Evolutionary conservation across 1,140 invertebrate genomes (phyloP).

Genomic region (Cataglyphis hispanica): DNA sequence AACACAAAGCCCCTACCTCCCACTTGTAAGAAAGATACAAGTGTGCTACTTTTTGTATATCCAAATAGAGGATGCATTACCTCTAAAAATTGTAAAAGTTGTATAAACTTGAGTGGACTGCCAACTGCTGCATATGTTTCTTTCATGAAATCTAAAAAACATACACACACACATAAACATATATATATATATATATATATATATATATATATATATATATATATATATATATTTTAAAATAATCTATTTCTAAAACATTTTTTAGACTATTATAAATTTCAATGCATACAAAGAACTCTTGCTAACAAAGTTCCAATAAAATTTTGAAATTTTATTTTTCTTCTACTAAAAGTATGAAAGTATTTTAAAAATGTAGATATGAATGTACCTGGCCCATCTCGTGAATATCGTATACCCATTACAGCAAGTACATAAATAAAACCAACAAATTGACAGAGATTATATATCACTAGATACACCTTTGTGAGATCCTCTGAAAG

Average conservation of each 20-base stretch:
- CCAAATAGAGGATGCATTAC: conserved; percentile 96
- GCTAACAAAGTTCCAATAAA: neutral
- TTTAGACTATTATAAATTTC: neutral
- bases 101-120: conserved; percentile 92
- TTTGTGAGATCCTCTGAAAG: conserved; percentile 92
- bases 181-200: conserved; percentile 55
- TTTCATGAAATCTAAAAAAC: conserved; percentile 89
- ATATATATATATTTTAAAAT: conserved; percentile 55
- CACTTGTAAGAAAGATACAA: conserved; percentile 91
- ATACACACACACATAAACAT: neutral
- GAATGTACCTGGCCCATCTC: conserved; percentile 89
- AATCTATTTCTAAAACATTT: conserved; percentile 36
- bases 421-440: conserved; percentile 93
- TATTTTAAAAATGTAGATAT: neutral
- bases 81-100: conserved; percentile 94
- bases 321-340: neutral
- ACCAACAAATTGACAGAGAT: conserved; percentile 96
- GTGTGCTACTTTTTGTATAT: conserved; percentile 92
- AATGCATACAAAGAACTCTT: neutral
- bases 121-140: conserved; percentile 93
- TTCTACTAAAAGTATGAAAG: neutral
- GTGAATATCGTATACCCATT: conserved; percentile 91
- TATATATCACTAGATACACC: conserved; percentile 96
- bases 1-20: conserved; percentile 92
- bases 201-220: conserved; percentile 16